Conservation (phyloP, 2,888 invertebrate species). For the Quadriops clusia region DNA sequence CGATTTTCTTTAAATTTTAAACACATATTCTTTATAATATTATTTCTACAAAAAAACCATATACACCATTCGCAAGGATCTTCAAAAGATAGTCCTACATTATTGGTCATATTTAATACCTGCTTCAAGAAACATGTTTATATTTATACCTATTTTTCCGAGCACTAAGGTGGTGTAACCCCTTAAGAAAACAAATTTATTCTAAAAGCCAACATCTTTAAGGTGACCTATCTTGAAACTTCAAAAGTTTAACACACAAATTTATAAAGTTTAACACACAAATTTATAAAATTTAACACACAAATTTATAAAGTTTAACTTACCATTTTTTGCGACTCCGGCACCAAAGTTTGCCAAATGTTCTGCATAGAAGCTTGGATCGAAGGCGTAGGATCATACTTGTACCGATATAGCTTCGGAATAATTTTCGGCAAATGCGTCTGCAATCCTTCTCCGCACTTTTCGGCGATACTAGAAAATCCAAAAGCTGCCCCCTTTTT, state of each 20-base stretch:
- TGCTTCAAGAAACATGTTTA: too few relatives aligned
- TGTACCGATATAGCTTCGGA: slow-evolving; percentile 79
- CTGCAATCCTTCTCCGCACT: slow-evolving; percentile 72
- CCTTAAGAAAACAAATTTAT: too few relatives aligned
- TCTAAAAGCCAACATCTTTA: too few relatives aligned
- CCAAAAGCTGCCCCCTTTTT: slow-evolving; percentile 92
- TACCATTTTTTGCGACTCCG: slow-evolving; percentile 73
- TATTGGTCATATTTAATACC: too few relatives aligned
- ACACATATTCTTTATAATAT: too few relatives aligned
- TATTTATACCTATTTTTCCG: too few relatives aligned
- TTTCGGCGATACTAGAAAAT: slow-evolving; percentile 73
- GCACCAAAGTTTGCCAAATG: slow-evolving; percentile 86
- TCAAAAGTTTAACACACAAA: slow-evolving; percentile 1
- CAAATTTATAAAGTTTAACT: slow-evolving; percentile 15
- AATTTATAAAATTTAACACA: slow-evolving; percentile 2
- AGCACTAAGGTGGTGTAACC: too few relatives aligned
- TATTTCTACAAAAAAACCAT: too few relatives aligned
- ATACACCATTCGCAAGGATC: too few relatives aligned
- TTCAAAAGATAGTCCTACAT: too few relatives aligned
- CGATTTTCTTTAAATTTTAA: too few relatives aligned
- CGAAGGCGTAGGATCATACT: slow-evolving; percentile 86
- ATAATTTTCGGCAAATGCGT: slow-evolving; percentile 75
- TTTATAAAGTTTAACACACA: slow-evolving; percentile 1
- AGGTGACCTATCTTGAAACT: too few relatives aligned
- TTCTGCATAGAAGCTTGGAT: slow-evolving; percentile 88